Evolutionary conservation across 2,797 vertebrate species (phyloP), one percentile per base, ranked within the genome.

Genomic region (Momotus momota): DNA sequence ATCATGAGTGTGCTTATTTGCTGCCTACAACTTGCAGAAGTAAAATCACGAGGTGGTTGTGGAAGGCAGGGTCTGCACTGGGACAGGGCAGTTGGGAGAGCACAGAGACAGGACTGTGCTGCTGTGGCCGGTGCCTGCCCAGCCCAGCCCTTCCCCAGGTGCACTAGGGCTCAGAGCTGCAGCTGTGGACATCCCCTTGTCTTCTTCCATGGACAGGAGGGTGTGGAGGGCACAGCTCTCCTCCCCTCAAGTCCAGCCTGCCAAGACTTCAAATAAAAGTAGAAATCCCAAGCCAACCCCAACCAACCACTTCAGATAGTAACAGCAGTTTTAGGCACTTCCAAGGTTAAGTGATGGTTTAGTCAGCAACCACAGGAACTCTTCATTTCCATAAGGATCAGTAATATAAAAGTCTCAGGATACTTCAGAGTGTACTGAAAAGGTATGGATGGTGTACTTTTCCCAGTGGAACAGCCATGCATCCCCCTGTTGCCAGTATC

Each of bases 91-190:
- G n/a, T n/a, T n/a, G 20, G 26, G 57, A 51, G 17, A 22, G 16
- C 9, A 14, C 15, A 20, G 6, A 48, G n/a, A 12, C 12, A 29
- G 62, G 13, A 17, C 0, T 0, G 5, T 9, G 52, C 10, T n/a
- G 18, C 27, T 46, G 54, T 4, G 33, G 73, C 49, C n/a, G 21
- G 7, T 29, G 20, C 60, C 40, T 26, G 15, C 55, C 41, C 40
- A 33, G 14, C 27, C 64, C n/a, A 46, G 48, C 33, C 55, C 51
- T 52, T 29, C 60, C 66, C 22, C 5, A 4, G 14, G 4, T 4
- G 15, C 49, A 51, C 10, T 19, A 20, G 22, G 12, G 22, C 73
- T 60, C 29, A 49, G 54, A 67, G n/a, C 69, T 35, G 9, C 12
- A 45, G 15, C 1, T 1, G 14, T 27, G 25, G 38, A 29, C 12